Percentiles rank a stretch among this genome's conserved stretches.
phyloP scores from a whole-genome alignment of 2,797 vertebrate genomes.

The Malurus splendens region DNA sequence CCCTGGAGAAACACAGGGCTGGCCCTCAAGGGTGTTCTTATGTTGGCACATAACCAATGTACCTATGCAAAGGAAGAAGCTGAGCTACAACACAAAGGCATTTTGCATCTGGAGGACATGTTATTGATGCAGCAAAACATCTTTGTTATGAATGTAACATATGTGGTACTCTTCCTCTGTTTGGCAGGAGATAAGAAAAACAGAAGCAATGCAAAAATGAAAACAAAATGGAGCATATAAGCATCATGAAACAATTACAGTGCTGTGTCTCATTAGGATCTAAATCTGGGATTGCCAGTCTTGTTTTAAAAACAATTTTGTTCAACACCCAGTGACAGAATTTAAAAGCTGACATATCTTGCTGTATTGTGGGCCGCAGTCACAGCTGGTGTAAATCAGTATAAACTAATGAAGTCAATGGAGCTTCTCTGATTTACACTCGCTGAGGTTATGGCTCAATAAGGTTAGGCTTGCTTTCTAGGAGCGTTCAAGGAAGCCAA shows the following conservation, averaged over 20 bases:
- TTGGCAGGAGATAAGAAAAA: constrained; percentile 61
- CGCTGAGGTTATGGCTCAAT: constrained; percentile 44
- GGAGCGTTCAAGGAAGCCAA: constrained; percentile 62
- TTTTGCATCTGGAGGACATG: constrained; percentile 33
- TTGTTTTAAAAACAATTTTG: constrained; percentile 53
- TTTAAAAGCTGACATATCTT: constrained; percentile 59
- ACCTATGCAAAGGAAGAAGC: background rate
- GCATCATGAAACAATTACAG: constrained; percentile 52
- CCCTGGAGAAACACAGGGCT: background rate
- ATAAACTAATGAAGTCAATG: constrained; percentile 40
- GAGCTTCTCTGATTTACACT: constrained; percentile 51
- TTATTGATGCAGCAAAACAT: constrained; percentile 16
- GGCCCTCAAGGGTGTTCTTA: background rate
- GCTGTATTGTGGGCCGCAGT: constrained; percentile 12
- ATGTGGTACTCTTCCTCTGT: constrained; percentile 36
- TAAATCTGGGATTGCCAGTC: constrained; percentile 45
- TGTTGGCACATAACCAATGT: background rate
- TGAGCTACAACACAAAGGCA: background rate
- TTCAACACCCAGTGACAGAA: constrained; percentile 50
- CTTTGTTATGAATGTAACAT: constrained; percentile 22
- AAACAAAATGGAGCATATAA: constrained; percentile 46
- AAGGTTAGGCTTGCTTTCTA: constrained; percentile 60
- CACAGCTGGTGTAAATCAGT: constrained; percentile 45
- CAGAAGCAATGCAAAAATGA: constrained; percentile 53
- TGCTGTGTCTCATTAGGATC: constrained; percentile 34